Evolutionary conservation across 2,797 vertebrate species (phyloP).

Genomic region (Cryptoblepharus egeriae): DNA sequence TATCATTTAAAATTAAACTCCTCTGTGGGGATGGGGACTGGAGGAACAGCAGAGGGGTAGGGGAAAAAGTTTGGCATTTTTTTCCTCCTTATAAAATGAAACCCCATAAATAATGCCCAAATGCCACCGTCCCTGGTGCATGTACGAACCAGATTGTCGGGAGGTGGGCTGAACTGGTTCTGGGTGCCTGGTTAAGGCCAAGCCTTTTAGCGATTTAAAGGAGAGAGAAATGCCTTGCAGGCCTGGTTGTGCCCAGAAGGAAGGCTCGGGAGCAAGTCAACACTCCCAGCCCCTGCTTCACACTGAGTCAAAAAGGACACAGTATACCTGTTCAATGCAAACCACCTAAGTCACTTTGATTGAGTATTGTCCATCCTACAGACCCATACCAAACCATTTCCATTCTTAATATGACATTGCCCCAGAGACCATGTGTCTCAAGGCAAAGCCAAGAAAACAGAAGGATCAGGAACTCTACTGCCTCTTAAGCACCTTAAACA

Average conservation of each 20-base stretch:
- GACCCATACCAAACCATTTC: too few relatives aligned
- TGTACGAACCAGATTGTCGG: constrained; percentile 60
- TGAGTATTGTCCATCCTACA: too few relatives aligned
- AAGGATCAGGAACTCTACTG: too few relatives aligned
- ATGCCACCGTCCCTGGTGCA: constrained; percentile 68
- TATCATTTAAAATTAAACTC: constrained; percentile 97
- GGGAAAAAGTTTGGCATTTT: constrained; percentile 19
- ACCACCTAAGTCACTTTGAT: too few relatives aligned
- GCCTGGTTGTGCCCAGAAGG: neutral
- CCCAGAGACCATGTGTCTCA: too few relatives aligned
- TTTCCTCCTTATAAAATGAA: constrained; percentile 77
- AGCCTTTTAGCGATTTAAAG: constrained; percentile 42
- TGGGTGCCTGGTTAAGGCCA: neutral
- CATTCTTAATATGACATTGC: too few relatives aligned
- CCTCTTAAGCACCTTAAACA: too few relatives aligned
- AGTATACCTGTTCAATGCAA: too few relatives aligned
- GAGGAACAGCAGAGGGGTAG: neutral
- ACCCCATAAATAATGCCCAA: constrained; percentile 79
- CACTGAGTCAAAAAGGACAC: too few relatives aligned
- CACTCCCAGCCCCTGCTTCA: too few relatives aligned
- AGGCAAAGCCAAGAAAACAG: too few relatives aligned
- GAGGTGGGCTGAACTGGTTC: constrained; percentile 60
- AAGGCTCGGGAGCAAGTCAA: neutral
- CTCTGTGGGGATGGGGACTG: constrained; percentile 72
- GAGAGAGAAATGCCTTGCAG: neutral